Percentiles rank a stretch among this genome's conserved stretches.
phyloP scores from a whole-genome alignment of 2,113 vertebrate genomes.

The Ctenomys sociabilis region DNA sequence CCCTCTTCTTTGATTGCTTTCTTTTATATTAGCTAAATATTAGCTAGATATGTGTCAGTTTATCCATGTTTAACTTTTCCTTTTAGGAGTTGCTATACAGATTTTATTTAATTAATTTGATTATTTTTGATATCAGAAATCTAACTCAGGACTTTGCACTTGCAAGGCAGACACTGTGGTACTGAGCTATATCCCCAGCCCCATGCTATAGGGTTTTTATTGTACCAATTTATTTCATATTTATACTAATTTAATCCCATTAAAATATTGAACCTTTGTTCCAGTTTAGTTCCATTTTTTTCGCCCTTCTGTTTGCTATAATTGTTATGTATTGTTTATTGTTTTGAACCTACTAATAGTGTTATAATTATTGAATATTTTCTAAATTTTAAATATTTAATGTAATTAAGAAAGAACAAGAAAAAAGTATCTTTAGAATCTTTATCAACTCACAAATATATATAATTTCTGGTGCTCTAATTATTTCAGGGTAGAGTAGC shows the following conservation, averaged over 20 bases:
- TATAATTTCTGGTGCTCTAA: not conserved
- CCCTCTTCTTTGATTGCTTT: conserved; percentile 12
- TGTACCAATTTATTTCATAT: conserved; percentile 12
- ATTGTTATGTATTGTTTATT: not conserved
- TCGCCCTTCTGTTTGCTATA: not conserved
- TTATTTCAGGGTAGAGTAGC: no score
- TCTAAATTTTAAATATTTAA: conserved; percentile 43
- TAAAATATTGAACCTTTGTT: conserved; percentile 54
- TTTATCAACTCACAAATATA: not conserved
- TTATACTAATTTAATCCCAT: not conserved
- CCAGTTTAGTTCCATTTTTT: not conserved
- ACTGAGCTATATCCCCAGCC: no score
- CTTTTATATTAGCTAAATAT: conserved; percentile 30
- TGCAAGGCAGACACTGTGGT: no score
- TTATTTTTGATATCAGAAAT: no score
- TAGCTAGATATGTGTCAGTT: not conserved
- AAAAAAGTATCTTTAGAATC: not conserved
- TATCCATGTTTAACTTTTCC: not conserved
- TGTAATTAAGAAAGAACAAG: conserved; percentile 10
- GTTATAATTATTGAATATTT: conserved; percentile 24
- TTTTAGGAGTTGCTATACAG: not conserved
- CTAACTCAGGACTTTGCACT: no score
- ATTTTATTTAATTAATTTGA: no score
- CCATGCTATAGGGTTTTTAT: conserved; percentile 17
- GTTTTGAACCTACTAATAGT: not conserved